Base-by-base conservation (phyloP, 1,140 invertebrate species). In the Rhagoletis pomonella region DNA sequence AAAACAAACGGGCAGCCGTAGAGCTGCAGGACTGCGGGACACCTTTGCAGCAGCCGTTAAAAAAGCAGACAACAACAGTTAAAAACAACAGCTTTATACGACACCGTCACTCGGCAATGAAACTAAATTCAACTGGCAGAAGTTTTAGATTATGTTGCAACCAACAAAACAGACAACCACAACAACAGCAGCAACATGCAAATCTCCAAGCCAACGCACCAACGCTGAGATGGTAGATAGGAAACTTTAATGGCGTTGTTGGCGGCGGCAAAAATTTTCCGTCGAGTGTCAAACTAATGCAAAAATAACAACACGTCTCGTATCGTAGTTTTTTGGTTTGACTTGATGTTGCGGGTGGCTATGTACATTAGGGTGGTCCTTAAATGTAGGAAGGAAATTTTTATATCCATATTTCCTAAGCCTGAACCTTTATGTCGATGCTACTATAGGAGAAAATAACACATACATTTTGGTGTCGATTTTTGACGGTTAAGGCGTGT, bases 61-160 rank as follows among this genome's bases (percentile, higher is more conserved):
- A 55, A 73, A 73, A 44, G 39, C 67, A 73, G 67, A 12, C 67
- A 47, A 73, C 42, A 73, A 73, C 42, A n/a, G 39, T 3, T 14
- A 44, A 2, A n/a, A 44, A 69, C 9, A 14, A 44, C 6, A 73
- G 14, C 67, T 5, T 17, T 73, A 10, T 73, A 44, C 44, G 12
- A 42, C 67, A 73, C 12, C 39, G 42, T 9, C 44, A 14, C 17
- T 55, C 50, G 50, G 10, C 50, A 62, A 62, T 62, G 17, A 62
- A 12, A 62, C 42, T 44, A 44, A 73, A 73, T 73, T 73, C 67
- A 73, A 73, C 67, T 73, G 67, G 67, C 42, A 73, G 42, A 73
- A 73, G 42, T 73, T 73, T 29, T 73, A 73, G 44, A 73, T 73
- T 73, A 73, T 73, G 67, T 44, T 44, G 42, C 67, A 47, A 67